Base-by-base conservation (phyloP, 2,888 invertebrate genomes). In the Pristionchus maxplancki region DNA sequence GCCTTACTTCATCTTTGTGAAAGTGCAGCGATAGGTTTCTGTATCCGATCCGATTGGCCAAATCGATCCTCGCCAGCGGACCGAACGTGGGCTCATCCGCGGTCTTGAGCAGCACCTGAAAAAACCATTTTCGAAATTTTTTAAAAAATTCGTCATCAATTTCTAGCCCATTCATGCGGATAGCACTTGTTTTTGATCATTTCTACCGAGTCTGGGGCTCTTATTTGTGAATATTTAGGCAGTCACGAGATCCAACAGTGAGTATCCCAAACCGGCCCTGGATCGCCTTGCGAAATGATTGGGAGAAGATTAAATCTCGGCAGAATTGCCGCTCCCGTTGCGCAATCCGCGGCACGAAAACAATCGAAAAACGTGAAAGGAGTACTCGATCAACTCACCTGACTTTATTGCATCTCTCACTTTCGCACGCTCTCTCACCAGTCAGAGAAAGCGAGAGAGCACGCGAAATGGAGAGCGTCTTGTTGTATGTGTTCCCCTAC, bases 21-120 rank as follows among this genome's bases (percentile, higher is more conserved):
- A 92, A 92, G 31, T 90, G 90, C 37, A 92, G 91, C 8, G 92
- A 92, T 0, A 92, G 88, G 81, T 92, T 92, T 4, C 89, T 85
- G 78, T 92, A 92, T 20, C 90, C 90, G 15, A 92, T 88, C 20
- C 88, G 88, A 74, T 91, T 90, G 71, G 89, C 82, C 40, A 91
- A 83, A 84, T 92, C 91, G 53, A 92, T 67, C 48, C 89, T 74
- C 40, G 91, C 91, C 28, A 92, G 71, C 1, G 91, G 89, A 74
- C 89, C 89, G 87, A 91, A 90, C 6, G 87, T 78, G 4, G 92
- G 91, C 44, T 89, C 88, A 64, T 90, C 91, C 37, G 90, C 89
- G 0, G 91, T 90, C 89, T 91, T 90, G 17, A 92, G 88, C 31
- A 91, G 83, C 48, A 92, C 88, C 92, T 92, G 91, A 64, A 91